These are phyloP conservation scores for Vireo griseus DNA, from an alignment of 2,797 vertebrate species.

Conservation along the genomic window DNA sequence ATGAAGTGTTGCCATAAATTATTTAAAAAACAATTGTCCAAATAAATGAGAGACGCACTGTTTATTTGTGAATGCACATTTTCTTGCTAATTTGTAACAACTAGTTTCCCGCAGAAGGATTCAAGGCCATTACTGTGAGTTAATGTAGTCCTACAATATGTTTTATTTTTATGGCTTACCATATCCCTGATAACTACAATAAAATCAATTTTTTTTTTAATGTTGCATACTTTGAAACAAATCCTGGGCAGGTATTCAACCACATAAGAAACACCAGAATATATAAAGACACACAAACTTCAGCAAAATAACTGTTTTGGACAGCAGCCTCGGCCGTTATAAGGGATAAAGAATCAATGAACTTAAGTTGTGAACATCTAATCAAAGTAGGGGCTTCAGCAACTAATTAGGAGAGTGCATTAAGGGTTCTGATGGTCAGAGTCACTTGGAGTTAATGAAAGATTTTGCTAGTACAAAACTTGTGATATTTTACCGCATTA, in stretches of 20 bases:
- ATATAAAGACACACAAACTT: background rate
- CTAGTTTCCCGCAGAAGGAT: background rate
- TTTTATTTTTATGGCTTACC: background rate
- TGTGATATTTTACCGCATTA: background rate
- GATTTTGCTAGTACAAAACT: background rate
- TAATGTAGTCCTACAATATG: background rate
- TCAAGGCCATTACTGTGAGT: conserved; percentile 21
- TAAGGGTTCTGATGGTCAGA: background rate
- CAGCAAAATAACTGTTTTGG: background rate
- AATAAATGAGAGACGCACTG: background rate
- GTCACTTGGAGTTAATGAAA: background rate
- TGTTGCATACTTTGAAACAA: background rate
- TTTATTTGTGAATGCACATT: background rate
- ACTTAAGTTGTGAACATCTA: background rate
- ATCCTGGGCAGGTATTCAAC: background rate
- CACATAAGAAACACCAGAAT: background rate
- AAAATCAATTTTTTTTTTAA: background rate
- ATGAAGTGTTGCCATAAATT: conserved; percentile 35
- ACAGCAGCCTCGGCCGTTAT: background rate
- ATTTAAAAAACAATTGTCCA: conserved; percentile 38
- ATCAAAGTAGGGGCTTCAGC: background rate
- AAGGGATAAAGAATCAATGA: background rate
- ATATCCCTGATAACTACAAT: background rate
- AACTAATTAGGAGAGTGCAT: background rate
- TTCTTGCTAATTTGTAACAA: conserved; percentile 27